Percentiles rank a stretch among this genome's conserved stretches.
phyloP scores from a whole-genome alignment of 2,888 invertebrate species.

The Pristionchus arcanus region DNA sequence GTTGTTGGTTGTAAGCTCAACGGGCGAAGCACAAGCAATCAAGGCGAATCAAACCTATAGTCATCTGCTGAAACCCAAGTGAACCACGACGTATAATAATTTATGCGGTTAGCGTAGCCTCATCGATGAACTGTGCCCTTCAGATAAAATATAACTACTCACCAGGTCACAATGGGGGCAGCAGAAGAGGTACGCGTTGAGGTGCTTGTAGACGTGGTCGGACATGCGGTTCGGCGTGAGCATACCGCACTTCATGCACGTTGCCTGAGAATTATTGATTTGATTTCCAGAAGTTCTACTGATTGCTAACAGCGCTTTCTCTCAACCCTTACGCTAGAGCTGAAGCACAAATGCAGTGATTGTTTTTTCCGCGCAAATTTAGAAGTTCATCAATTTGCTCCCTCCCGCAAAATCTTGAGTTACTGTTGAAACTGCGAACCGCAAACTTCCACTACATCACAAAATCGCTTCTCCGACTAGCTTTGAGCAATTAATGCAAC shows the following conservation, averaged over 20 bases:
- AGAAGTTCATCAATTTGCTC: too few species aligned
- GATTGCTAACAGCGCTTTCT: neutral
- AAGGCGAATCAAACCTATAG: too few species aligned
- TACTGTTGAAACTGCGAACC: neutral
- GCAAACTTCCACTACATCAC: neutral
- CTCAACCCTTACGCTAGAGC: neutral
- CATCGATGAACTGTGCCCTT: too few species aligned
- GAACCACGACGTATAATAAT: neutral
- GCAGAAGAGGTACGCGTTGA: constrained; percentile 69
- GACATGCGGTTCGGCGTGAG: constrained; percentile 67
- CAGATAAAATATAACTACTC: neutral
- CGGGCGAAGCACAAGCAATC: too few species aligned
- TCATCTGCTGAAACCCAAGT: neutral
- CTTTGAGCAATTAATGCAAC: neutral
- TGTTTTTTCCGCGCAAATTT: too few species aligned
- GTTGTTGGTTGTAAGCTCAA: too few species aligned
- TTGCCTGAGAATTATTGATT: constrained; percentile 44
- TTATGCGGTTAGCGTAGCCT: too few species aligned
- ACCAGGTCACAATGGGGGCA: constrained; percentile 74
- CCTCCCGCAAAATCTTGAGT: neutral
- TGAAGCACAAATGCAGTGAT: neutral
- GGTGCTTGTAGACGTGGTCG: constrained; percentile 76
- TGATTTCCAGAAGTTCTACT: neutral
- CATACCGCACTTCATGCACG: constrained; percentile 70
- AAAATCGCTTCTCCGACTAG: neutral